A percentile compares a stretch with the other conserved stretches of the same genome.
These are phyloP conservation scores for Natator depressus DNA, from an alignment of 2,113 vertebrate genomes.

Conservation along the genomic window DNA sequence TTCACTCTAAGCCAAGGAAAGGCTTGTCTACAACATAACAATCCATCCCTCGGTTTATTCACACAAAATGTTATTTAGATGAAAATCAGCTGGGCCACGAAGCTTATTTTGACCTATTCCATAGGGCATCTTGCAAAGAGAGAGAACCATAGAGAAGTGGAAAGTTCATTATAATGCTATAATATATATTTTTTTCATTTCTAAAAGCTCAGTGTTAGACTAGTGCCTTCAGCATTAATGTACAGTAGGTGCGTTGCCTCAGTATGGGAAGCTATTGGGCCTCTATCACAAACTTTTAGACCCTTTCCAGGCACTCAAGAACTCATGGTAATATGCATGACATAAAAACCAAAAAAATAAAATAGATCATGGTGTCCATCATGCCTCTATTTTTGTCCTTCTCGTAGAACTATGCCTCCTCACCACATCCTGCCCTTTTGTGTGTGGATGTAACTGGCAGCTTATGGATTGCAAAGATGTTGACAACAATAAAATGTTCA, in stretches of 20 bases:
- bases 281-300: background rate
- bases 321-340: background rate
- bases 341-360: background rate
- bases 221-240: rapidly evolving
- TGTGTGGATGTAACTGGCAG: background rate
- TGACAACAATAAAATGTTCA: background rate
- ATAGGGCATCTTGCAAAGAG: background rate
- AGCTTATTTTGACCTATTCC: background rate
- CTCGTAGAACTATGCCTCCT: background rate
- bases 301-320: background rate
- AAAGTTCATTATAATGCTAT: background rate
- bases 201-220: background rate
- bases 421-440: rapidly evolving
- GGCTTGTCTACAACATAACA: background rate
- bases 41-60: background rate
- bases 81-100: background rate
- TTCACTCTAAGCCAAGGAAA: background rate
- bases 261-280: background rate
- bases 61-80: background rate
- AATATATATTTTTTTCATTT: background rate
- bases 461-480: rapidly evolving
- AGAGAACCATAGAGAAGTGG: background rate
- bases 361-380: background rate
- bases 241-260: background rate
- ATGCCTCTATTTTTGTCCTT: background rate